Base-by-base conservation (phyloP, 37 sponge, comb jelly and placozoan species). In the Aplysina aerophoba region DNA sequence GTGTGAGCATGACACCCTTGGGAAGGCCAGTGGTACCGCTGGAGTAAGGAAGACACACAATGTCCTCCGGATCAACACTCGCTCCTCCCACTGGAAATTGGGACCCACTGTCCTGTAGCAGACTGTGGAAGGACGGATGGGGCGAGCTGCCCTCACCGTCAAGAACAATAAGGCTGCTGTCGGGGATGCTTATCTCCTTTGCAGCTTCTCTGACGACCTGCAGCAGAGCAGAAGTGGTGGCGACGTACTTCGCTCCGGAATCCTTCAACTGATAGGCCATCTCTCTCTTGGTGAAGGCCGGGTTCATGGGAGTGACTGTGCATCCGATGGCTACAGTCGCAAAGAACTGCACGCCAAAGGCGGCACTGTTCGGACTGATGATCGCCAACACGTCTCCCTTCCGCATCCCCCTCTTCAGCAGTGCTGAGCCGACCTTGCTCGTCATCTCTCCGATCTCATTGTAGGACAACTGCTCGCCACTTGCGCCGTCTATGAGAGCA, bases 1-100 rank as follows among this genome's bases (percentile, higher is more conserved):
- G 91, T 19, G 94, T 86, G 27, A 96, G 66, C 94, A 93, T 91
- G 54, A 96, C 97, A n/a, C 94, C 97, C 67, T 96, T 96, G 36
- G 94, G 88, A 22, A 96, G 87, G n/a, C 97, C 97, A 38, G 94
- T 96, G 12, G 97, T 96, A 0, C 97, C 97, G 71, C 97, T 96
- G 71, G 92, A 91, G 81, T 92, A 96, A 56, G 95, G 95, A 25
- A 96, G 72, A 21, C 88, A 80, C 20, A 87, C 84, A 16, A 83
- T 85, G n/a, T 90, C 90, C 35, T 73, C 65, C 13, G 83, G 61
- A 73, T 83, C 64, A 55, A 91, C 89, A 15, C 37, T 35, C 33
- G 34, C 75, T 21, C 55, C 71, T 21, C 57, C 38, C 20, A 35
- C 73, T 19, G 73, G 73, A 34, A 90, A 90, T 22, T 17, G 28